These are phyloP conservation scores for Hedychridium roseum DNA, from an alignment of 2,888 invertebrate species.

Conservation along the genomic window DNA sequence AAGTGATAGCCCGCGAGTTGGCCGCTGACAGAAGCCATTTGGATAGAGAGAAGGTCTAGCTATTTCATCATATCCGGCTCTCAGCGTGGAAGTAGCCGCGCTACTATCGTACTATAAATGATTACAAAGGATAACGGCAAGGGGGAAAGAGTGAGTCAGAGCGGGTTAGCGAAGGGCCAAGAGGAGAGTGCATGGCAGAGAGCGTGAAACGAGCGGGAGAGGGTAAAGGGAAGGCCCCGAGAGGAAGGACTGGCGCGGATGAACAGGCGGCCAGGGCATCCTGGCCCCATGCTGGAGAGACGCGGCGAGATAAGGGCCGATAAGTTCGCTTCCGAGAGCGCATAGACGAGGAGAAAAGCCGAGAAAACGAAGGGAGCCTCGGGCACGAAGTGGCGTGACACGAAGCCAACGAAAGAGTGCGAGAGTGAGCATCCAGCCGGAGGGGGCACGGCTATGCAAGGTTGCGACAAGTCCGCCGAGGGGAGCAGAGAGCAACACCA, in stretches of 20 bases:
- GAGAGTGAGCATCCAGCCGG: conserved; percentile 9
- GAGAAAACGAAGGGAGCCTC: neutral
- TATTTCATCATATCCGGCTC: too few relatives aligned
- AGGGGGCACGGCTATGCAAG: neutral
- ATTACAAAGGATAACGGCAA: neutral
- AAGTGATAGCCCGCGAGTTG: too few relatives aligned
- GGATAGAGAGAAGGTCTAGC: too few relatives aligned
- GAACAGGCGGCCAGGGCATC: too few relatives aligned
- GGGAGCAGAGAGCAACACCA: neutral
- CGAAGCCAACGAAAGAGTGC: conserved; percentile 12
- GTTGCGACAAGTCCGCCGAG: neutral
- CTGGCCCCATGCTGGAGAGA: too few relatives aligned
- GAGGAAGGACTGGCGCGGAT: too few relatives aligned
- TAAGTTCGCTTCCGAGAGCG: neutral
- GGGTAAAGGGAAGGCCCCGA: too few relatives aligned
- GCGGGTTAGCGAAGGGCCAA: conserved; percentile 6
- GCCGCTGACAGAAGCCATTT: too few relatives aligned
- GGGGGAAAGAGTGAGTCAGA: neutral
- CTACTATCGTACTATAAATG: neutral
- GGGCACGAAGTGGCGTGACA: neutral
- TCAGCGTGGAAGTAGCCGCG: neutral
- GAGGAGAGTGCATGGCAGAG: conserved; percentile 12
- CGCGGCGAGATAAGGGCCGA: conserved; percentile 39
- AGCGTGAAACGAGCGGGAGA: conserved; percentile 23
- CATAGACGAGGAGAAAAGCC: neutral